These are phyloP conservation scores for Pangasius djambal DNA, from an alignment of 2,797 vertebrate genomes.

Conservation along the genomic window DNA sequence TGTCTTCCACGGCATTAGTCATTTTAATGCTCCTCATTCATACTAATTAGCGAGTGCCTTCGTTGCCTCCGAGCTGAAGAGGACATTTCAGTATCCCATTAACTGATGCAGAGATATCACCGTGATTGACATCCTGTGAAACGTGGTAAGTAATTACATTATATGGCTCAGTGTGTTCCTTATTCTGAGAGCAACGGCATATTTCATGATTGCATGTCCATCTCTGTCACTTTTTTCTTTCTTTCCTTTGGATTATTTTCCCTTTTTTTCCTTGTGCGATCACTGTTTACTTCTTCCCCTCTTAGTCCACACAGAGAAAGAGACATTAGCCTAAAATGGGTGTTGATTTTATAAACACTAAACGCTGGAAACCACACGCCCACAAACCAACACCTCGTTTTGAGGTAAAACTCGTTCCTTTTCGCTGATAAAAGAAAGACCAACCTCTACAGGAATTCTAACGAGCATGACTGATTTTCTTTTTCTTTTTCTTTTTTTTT, in stretches of 20 bases:
- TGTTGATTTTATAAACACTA: neutral
- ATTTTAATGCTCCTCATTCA: constrained; percentile 79
- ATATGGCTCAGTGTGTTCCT: constrained; percentile 73
- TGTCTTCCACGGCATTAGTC: constrained; percentile 80
- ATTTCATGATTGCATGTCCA: constrained; percentile 61
- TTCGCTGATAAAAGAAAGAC: neutral
- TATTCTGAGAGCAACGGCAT: constrained; percentile 53
- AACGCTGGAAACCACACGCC: neutral
- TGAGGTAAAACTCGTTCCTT: neutral
- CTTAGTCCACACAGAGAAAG: neutral
- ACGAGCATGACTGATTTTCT: neutral
- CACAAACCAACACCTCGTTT: neutral
- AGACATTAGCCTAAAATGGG: constrained; percentile 8
- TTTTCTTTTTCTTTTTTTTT: neutral
- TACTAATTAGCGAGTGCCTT: constrained; percentile 79
- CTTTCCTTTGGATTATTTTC: constrained; percentile 5
- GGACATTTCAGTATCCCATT: constrained; percentile 83
- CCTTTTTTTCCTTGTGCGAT: neutral
- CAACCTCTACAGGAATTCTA: neutral
- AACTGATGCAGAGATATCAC: constrained; percentile 76
- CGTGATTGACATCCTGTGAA: constrained; percentile 80
- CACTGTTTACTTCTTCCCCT: neutral
- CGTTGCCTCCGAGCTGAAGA: constrained; percentile 73
- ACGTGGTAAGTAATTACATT: constrained; percentile 77
- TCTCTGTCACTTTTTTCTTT: neutral